phyloP scores from a whole-genome alignment of 2,888 invertebrate genomes.

The Hipparchia sbordonii region DNA sequence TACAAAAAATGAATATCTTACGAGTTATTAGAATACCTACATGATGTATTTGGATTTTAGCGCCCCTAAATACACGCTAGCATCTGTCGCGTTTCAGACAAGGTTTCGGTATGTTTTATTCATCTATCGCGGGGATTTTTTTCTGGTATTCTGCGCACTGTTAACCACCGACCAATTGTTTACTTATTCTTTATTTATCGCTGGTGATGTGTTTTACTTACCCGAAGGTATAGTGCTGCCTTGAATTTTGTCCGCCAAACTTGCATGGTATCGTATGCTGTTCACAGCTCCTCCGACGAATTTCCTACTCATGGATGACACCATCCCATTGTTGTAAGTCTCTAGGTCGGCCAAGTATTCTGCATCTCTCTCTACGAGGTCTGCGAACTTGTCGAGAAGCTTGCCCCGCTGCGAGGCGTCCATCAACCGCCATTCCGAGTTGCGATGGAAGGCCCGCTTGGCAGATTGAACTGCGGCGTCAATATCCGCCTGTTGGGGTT shows the following conservation, averaged over 20 bases:
- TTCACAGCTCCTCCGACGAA: constrained; percentile 75
- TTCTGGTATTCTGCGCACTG: too few species aligned
- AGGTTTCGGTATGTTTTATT: too few species aligned
- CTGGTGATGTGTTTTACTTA: constrained; percentile 41
- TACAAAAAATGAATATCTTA: too few species aligned
- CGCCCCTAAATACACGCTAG: too few species aligned
- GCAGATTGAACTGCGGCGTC: constrained; percentile 90
- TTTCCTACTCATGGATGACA: constrained; percentile 83
- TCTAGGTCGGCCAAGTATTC: constrained; percentile 91
- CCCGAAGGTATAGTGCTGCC: constrained; percentile 86
- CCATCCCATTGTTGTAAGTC: constrained; percentile 95
- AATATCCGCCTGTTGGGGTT: constrained; percentile 83
- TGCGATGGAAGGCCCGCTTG: constrained; percentile 86
- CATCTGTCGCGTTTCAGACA: too few species aligned
- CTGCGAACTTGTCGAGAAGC: constrained; percentile 88
- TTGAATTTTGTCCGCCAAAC: constrained; percentile 94
- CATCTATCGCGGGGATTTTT: too few species aligned
- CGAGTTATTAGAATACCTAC: too few species aligned
- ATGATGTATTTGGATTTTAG: too few species aligned
- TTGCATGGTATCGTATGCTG: constrained; percentile 89
- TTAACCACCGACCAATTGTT: too few species aligned
- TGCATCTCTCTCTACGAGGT: constrained; percentile 89
- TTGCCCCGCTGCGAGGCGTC: constrained; percentile 91
- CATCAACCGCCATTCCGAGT: constrained; percentile 89
- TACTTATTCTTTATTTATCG: too few species aligned